A percentile compares a stretch with the other conserved stretches of the same genome.
Conservation (phyloP, 1,140 invertebrate species). For the Drosophila pandora region DNA sequence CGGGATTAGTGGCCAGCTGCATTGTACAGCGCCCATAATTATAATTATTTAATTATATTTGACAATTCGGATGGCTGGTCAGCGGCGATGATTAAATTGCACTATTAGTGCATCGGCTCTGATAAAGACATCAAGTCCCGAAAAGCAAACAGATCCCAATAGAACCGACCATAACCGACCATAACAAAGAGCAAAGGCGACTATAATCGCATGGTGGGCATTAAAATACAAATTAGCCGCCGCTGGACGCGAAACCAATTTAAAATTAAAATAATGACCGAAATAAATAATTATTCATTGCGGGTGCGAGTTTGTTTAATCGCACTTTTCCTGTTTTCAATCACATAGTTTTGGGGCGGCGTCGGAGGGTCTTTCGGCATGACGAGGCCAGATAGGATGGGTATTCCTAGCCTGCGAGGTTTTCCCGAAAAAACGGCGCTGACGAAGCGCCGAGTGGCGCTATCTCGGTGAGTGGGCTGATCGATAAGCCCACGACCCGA, state of each 20-base stretch:
- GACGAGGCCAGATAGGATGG: slow-evolving; percentile 26
- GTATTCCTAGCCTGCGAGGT: slow-evolving; percentile 19
- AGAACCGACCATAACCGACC: background rate
- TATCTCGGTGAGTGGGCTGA: slow-evolving; percentile 18
- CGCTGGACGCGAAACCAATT: slow-evolving; percentile 3
- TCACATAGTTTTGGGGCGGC: background rate
- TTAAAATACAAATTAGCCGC: background rate
- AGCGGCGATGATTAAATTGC: slow-evolving; percentile 21
- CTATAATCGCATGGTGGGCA: slow-evolving; percentile 7
- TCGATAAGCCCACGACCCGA: slow-evolving; percentile 3
- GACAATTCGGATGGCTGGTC: slow-evolving; percentile 7
- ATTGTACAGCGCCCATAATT: slow-evolving; percentile 4
- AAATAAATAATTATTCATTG: background rate
- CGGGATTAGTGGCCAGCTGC: slow-evolving; percentile 12
- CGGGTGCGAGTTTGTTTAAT: background rate
- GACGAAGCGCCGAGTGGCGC: background rate
- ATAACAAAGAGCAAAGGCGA: background rate
- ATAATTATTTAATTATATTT: slow-evolving; percentile 31
- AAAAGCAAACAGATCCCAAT: background rate
- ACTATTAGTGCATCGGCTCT: slow-evolving; percentile 17
- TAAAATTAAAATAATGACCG: background rate
- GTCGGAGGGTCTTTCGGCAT: background rate
- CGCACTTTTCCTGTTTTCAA: background rate
- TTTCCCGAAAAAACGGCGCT: slow-evolving; percentile 15
- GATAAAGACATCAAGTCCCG: slow-evolving; percentile 8